Base-by-base conservation (phyloP, 2,888 invertebrate species). In the Andrena haemorrhoa region DNA sequence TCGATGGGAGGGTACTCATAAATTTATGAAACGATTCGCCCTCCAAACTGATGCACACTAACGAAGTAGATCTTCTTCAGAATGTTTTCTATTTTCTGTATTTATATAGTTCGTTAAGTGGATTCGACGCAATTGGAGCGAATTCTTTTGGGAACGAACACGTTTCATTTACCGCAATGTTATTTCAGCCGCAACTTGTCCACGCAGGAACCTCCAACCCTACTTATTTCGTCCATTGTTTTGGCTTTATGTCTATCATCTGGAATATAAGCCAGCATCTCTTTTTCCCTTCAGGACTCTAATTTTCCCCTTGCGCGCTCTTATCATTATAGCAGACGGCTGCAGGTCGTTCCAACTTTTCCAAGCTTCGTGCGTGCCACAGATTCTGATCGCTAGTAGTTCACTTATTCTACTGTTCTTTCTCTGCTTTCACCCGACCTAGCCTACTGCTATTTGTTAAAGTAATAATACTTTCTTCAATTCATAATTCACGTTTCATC, bases 231-330 rank as follows among this genome's bases (percentile, higher is more conserved):
- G 63, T 49, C 26, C 47, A 49, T 69, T 68, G 26, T 73, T 78
- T 75, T 35, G 75, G 51, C 26, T 49, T 64, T 64, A 75, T 68
- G 49, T 51, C 49, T 49, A 65, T 79, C 76, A 51, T 76, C 29
- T 60, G 65, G 70, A 76, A 79, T 65, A 79, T 60, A 60, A 76
- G 70, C 31, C 29, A 49, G n/a, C 31, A 51, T 58, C 69, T 41
- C 41, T 41, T 41, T 12, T 41, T 58, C 51, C 16, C 31, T 23
- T 56, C 12, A 69, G 64, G 35, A 53, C 49, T 49, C 64, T 65
- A 65, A 58, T 58, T 64, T 64, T 26, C 23, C 56, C 49, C 33
- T n/a, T 12, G 23, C 61, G 51, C 26, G 41, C 63, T 64, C 69
- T 79, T 69, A 69, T 79, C 69, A 56, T 64, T 58, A 35, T 64